Base-by-base conservation (phyloP, 2,797 vertebrate genomes). In the Urophycis tenuis region DNA sequence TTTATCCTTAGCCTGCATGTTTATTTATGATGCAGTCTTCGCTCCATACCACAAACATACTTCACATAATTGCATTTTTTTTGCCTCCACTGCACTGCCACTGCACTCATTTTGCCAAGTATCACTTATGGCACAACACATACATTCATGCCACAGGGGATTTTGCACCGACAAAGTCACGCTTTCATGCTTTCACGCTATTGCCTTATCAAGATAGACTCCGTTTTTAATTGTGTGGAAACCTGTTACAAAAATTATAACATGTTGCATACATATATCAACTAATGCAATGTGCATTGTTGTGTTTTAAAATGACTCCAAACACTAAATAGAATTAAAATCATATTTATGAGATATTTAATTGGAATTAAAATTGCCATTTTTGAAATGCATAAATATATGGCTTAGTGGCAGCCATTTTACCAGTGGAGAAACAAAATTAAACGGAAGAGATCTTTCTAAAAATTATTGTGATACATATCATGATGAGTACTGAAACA, bases 61-160 rank as follows among this genome's bases (percentile, higher is more conserved):
- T 90, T 89, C 87, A 85, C 87, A 81, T 89, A 90, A 90, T 91
- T 91, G 87, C 87, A 84, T 80, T 87, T 91, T 90, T 89, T 91
- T 91, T 90, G 85, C 87, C 88, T 89, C 80, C 31, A 76, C 78
- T 53, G 78, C 71, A 78, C 71, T 80, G 74, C 81, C 82, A 71
- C 71, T 35, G 79, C 80, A 29, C 36, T 87, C 74, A 64, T 85
- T 83, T 88, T 86, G 87, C 85, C 64, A 14, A 87, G 86, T 84
- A 85, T 79, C 87, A 84, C 87, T 91, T 81, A 78, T 72, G 77
- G 88, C 85, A 78, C 75, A 79, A 75, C 80, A 81, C 85, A 80
- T 87, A 83, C 67, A 80, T 87, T 86, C 85, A 78, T 72, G 79
- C 71, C 87, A 76, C 84, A 31, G 80, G 82, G 85, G 86, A 84